These are phyloP conservation scores for Platysternon megacephalum DNA, from an alignment of 2,113 vertebrate genomes.

Conservation along the genomic window DNA sequence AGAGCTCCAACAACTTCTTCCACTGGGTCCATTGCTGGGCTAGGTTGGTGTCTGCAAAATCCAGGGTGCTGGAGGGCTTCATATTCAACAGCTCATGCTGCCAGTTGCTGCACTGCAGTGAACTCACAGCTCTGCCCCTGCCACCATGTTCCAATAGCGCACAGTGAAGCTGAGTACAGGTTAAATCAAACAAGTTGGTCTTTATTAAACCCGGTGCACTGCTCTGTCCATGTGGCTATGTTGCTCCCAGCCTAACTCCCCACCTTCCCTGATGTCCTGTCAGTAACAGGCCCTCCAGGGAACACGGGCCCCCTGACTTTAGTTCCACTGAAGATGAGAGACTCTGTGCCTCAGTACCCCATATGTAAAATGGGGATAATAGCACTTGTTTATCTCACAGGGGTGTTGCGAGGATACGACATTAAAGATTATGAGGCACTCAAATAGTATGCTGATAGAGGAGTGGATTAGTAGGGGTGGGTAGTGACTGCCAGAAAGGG, in stretches of 20 bases:
- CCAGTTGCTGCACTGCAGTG: neutral
- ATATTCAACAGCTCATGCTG: neutral
- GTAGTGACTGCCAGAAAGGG: neutral
- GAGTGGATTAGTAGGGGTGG: neutral
- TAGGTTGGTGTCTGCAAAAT: neutral
- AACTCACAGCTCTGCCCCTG: neutral
- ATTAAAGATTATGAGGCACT: neutral
- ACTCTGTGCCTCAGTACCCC: neutral
- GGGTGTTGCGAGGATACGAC: neutral
- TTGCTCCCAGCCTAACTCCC: neutral
- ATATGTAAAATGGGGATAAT: neutral
- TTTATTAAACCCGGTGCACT: neutral
- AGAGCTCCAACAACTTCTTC: neutral
- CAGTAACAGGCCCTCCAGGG: neutral
- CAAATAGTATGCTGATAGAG: neutral
- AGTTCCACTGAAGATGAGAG: neutral
- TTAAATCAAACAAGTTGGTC: neutral
- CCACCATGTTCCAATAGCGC: neutral
- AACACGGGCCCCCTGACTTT: neutral
- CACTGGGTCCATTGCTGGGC: neutral
- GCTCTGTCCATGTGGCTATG: neutral
- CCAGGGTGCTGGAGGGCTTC: neutral
- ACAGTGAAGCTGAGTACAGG: neutral
- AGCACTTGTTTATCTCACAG: neutral
- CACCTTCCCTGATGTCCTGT: neutral